Base-by-base conservation (phyloP, 2,113 vertebrate species). In the Cololabis saira region DNA sequence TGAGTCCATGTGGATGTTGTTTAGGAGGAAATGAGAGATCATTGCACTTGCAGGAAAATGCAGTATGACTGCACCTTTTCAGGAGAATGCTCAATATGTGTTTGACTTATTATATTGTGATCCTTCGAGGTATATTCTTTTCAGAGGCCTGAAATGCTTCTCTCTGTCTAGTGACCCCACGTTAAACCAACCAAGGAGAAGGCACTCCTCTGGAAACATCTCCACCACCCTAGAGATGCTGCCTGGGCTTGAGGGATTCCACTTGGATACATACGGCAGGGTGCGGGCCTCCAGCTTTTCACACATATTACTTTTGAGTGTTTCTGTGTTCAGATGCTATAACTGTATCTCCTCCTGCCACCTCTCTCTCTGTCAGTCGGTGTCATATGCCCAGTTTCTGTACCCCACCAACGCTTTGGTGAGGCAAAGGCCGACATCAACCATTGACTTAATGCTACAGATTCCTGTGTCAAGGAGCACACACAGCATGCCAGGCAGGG, bases 311-410 rank as follows among this genome's bases (percentile, higher is more conserved):
- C 45, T n/a, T 18, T 2, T 9, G 18, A 5, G 10, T 12, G n/a
- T 40, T 1, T 3, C 1, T 41, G 48, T 27, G 9, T 0, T 66
- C 40, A 55, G 1, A 21, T 0, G n/a, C 17, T 16, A 10, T 17
- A 3, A 17, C 4, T 49, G 22, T 16, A 5, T 41, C 1, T 19
- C 0, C 12, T 24, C 13, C n/a, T 0, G 22, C 18, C 21, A 5
- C 24, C 15, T 69, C 2, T 57, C 0, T 30, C 18, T 62, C 57
- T 76, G 56, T 71, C 33, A 89, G 98, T 95, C 98, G 0, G 97
- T 99, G 79, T 99, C 98, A 22, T 99, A 99, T 57, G 96, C 97
- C 67, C 96, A 95, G 90, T 98, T 96, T 91, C 80, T 99, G 72
- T 96, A 96, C 66, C 96, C 97, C 0, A 99, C 97, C 43, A 97